phyloP scores from a whole-genome alignment of 1,140 invertebrate species.

The Berghia stephanieae region DNA sequence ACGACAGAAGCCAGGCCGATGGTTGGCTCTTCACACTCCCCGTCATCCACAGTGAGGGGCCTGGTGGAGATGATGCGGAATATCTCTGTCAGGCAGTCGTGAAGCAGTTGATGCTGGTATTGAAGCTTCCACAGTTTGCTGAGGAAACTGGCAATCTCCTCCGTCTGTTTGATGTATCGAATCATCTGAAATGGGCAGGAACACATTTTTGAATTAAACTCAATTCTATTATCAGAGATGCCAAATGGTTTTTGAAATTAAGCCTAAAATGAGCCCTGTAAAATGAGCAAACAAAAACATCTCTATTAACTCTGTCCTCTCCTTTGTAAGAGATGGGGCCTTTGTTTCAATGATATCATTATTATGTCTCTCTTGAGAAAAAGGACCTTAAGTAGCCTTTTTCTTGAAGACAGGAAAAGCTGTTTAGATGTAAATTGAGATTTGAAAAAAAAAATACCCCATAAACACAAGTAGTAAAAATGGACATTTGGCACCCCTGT shows the following conservation, averaged over 20 bases:
- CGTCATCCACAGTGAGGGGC: neutral
- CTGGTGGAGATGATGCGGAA: slow-evolving; percentile 12
- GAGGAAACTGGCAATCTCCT: slow-evolving; percentile 23
- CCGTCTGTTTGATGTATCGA: slow-evolving; percentile 1
- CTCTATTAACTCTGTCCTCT: too few relatives aligned
- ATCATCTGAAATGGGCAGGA: neutral
- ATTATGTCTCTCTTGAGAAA: too few relatives aligned
- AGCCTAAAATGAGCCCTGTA: neutral
- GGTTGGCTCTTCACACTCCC: slow-evolving; percentile 2
- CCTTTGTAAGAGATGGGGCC: too few relatives aligned
- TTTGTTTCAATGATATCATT: too few relatives aligned
- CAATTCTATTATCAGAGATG: too few relatives aligned
- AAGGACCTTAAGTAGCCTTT: too few relatives aligned
- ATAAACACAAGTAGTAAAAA: too few relatives aligned
- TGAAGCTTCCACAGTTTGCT: neutral
- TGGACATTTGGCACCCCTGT: too few relatives aligned
- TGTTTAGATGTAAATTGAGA: too few relatives aligned
- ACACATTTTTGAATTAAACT: neutral
- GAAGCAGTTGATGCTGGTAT: neutral
- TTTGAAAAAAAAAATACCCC: too few relatives aligned
- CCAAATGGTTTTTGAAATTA: too few relatives aligned
- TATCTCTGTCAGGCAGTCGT: neutral
- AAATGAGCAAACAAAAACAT: neutral
- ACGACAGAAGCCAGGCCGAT: slow-evolving; percentile 24
- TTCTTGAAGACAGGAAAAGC: too few relatives aligned